Base-by-base conservation (phyloP, 2,888 invertebrate species). In the Catocala fraxini region DNA sequence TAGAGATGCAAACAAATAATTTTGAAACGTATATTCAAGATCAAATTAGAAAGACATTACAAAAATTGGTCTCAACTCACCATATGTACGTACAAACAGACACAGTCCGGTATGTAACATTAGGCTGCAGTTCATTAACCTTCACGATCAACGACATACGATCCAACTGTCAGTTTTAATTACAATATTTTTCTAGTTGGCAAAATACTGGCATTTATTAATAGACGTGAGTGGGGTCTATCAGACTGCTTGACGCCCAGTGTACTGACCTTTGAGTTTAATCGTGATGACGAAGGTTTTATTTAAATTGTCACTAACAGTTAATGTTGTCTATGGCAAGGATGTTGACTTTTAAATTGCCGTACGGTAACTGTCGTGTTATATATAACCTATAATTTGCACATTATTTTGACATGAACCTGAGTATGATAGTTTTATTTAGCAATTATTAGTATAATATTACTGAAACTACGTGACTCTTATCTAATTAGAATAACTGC, bases 131-230 rank as follows among this genome's bases (percentile, higher is more conserved):
- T 79, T 81, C 79, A 65, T 72, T 73, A 73, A 81, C 80, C 80
- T 78, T 65, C 56, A 65, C 64, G 68, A 60, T 63, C 49, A 45
- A 45, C 70, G 80, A 76, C 59, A 83, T 62, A 68, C 68, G 77
- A 79, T 72, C 79, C 42, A 45, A 65, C 59, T 74, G 81, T 79
- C 81, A 81, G 61, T 82, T 71, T 77, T 82, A 81, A 83, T 81
- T 80, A 77, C 71, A 12, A 46, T 62, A 74, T 72, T 69, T 73
- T 60, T 10, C 0, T 42, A 46, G 55, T 73, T 83, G 79, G 81
- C 79, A 81, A 81, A 80, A 79, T 78, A 73, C 25, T 6, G 41
- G 33, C 51, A 35, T 42, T 72, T 81, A 83, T 78, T 79, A 77
- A 68, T 79, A 79, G 74, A 62, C 41, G 60, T 75, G 70, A 68